Base-by-base conservation (phyloP, 2,888 invertebrate genomes). In the Agrotis segetum region DNA sequence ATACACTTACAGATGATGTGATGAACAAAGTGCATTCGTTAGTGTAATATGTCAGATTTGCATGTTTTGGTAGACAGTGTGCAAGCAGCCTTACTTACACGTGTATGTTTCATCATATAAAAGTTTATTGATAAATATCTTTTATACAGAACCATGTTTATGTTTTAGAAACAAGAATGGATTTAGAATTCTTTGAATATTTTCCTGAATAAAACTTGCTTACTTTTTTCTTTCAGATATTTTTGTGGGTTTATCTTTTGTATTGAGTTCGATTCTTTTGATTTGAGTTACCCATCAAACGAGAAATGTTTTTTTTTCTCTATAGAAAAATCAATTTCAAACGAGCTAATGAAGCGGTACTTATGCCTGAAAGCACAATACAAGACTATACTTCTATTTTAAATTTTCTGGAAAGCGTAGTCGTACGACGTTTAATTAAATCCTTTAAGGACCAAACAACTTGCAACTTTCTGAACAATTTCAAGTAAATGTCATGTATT, bases 71-170 rank as follows among this genome's bases (percentile, higher is more conserved):
- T 40, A 40, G 11, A 47, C 34, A 53, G 34, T 49, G 50, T 77
- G 61, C 9, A 61, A n/a, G 40, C 56, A 21, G 19, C 61, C 11
- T 77, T 47, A 21, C n/a, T 34, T 40, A 62, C 49, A 66, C 65
- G 65, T 58, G 61, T 34, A 24, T n/a, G 50, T 62, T 75, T 55
- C 24, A 34, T 34, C 34, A 34, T 5, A 34, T 29, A 58, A 6
- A 19, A 72, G 62, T 63, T 59, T 78, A 78, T 66, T 59, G 62
- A 55, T 72, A 59, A 72, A 77, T 50, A 62, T 58, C 1, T 60
- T 59, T 56, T 61, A 62, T 19, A 66, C 29, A 76, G n/a, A 72
- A 47, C 29, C 19, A 13, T 50, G 52, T 62, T 63, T 55, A 24
- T 50, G 21, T 64, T 75, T 56, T 1, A 68, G 21, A 49, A 59